Base-by-base conservation (phyloP, 2,113 vertebrate genomes). In the Sigmodon hispidus region DNA sequence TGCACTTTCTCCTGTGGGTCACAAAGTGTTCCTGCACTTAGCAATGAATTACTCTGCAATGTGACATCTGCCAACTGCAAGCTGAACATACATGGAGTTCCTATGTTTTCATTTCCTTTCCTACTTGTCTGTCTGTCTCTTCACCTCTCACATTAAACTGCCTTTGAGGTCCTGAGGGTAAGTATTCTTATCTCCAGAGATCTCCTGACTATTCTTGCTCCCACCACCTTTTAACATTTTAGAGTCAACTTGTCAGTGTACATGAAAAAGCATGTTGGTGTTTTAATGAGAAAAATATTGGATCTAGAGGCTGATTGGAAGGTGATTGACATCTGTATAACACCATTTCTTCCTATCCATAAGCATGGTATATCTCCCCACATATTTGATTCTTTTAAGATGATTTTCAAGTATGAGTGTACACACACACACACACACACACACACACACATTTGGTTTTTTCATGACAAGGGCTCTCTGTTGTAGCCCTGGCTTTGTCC, bases 271-370 rank as follows among this genome's bases (percentile, higher is more conserved):
- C n/a, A 43, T 61, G n/a, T 29, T 83, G 24, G 12, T 90, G 36
- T 83, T 95, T 87, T 93, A 83, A 48, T 83, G 11, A 83, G 55
- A 43, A 59, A 93, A 67, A 31, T 15, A 59, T 45, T 73, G 77
- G 77, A n/a, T 52, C 11, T n/a, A 83, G 87, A 76, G 67, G 36
- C 67, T 43, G 90, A 31, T 36, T 72, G 85, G 7, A 63, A 26
- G 15, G 79, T 52, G 65, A 36, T 6, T 83, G 65, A 69, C 77
- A 65, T 57, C 19, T 92, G 59, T 48, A 52, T 67, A 57, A 85
- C 22, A 92, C 17, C 31, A 52, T 85, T 45, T 76, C 29, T 88
- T 91, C 16, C 59, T 70, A 43, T 6, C 52, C 43, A 57, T 73
- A 55, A 89, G 67, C 50, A 45, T 69, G 40, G 69, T 77, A n/a